Evolutionary conservation across 2,888 invertebrate species (phyloP).

Genomic region (Hydriomena furcata): DNA sequence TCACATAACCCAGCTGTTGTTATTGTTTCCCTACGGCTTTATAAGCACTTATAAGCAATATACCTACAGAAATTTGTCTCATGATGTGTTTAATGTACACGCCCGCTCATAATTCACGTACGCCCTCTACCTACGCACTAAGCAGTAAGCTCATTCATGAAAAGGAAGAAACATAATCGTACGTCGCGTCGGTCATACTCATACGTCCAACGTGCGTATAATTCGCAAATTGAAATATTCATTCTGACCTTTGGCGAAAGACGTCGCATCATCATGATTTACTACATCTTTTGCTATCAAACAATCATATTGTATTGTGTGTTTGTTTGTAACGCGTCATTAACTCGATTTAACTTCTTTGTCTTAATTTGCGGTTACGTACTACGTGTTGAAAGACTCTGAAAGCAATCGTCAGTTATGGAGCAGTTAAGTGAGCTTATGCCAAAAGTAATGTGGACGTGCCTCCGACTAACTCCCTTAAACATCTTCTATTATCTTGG

Average conservation of each 20-base stretch:
- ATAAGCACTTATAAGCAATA: not conserved
- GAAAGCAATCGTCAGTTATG: not conserved
- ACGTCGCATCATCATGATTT: constrained; percentile 31
- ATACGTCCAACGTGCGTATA: constrained; percentile 40
- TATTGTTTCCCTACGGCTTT: not conserved
- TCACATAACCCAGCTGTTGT: no score
- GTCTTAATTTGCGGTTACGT: constrained; percentile 1
- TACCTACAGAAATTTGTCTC: constrained; percentile 17
- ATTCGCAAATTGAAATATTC: constrained; percentile 54
- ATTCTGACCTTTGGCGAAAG: constrained; percentile 48
- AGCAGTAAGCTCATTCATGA: constrained; percentile 20
- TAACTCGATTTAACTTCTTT: constrained; percentile 14
- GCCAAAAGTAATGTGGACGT: no score
- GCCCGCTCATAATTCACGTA: constrained; percentile 13
- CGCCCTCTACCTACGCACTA: constrained; percentile 20
- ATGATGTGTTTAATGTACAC: constrained; percentile 7
- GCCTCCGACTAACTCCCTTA: no score
- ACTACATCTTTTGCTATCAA: constrained; percentile 23
- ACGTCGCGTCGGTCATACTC: constrained; percentile 51
- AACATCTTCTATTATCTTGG: no score
- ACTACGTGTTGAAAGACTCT: not conserved
- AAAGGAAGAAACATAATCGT: constrained; percentile 48
- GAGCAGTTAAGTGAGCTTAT: no score
- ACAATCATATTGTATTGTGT: constrained; percentile 5
- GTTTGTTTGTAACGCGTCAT: constrained; percentile 16